phyloP scores from a whole-genome alignment of 2,888 invertebrate species.

The Nymphalis urticae region DNA sequence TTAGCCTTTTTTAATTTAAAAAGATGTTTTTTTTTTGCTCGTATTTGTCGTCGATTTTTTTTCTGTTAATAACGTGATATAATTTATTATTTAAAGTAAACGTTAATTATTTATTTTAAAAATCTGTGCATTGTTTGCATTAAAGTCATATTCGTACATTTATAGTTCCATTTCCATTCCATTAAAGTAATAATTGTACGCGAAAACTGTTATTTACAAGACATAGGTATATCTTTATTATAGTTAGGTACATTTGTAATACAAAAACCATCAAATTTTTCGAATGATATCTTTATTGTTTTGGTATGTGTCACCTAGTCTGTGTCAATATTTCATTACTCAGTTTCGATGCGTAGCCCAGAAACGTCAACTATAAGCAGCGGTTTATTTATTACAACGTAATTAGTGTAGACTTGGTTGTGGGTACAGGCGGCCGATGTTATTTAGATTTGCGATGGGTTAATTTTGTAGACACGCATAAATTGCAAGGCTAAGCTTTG shows the following conservation, averaged over 20 bases:
- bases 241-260: too few species aligned
- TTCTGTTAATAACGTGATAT: too few species aligned
- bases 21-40: not conserved
- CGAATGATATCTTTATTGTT: slow-evolving; percentile 45
- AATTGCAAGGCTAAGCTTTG: not conserved
- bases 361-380: slow-evolving; percentile 73
- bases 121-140: too few species aligned
- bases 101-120: too few species aligned
- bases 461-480: not conserved
- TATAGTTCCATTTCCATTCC: too few species aligned
- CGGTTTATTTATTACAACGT: slow-evolving; percentile 71
- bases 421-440: slow-evolving; percentile 56
- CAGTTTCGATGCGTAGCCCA: slow-evolving; percentile 57
- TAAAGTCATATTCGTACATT: too few species aligned
- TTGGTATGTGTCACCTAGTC: slow-evolving; percentile 65
- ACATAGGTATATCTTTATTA: too few species aligned
- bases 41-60: too few species aligned
- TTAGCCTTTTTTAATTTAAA: not conserved
- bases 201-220: not conserved
- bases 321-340: slow-evolving; percentile 73
- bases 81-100: too few species aligned
- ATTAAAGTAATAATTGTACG: not conserved
- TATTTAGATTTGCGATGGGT: slow-evolving; percentile 1
- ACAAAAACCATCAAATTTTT: too few species aligned
- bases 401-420: slow-evolving; percentile 58